These are phyloP conservation scores for Calidris pugnax DNA, from an alignment of 2,113 vertebrate genomes.

Conservation along the genomic window DNA sequence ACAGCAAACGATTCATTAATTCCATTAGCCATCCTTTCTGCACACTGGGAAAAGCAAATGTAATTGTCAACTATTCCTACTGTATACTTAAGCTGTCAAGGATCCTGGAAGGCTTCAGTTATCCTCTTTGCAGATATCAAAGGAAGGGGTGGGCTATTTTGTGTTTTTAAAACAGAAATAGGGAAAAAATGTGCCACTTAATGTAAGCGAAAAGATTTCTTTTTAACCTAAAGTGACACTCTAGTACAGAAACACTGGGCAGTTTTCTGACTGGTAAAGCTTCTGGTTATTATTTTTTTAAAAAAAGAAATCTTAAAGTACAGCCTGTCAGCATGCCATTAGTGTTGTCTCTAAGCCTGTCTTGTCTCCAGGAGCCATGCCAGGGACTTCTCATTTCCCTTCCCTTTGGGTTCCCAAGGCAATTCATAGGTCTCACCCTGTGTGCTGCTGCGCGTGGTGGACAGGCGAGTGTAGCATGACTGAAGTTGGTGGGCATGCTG, in stretches of 20 bases:
- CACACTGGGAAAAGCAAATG: slow-evolving; percentile 26
- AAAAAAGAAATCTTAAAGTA: neutral
- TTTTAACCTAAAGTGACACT: slow-evolving; percentile 32
- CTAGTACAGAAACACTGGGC: neutral
- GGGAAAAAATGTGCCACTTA: neutral
- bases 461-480: neutral
- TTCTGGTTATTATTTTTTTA: neutral
- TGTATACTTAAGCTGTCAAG: slow-evolving; percentile 62
- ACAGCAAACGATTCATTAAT: slow-evolving; percentile 55
- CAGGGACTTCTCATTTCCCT: neutral
- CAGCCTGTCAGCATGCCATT: neutral
- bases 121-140: slow-evolving; percentile 38
- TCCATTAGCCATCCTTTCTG: slow-evolving; percentile 52
- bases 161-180: slow-evolving; percentile 34
- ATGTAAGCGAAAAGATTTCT: slow-evolving; percentile 10
- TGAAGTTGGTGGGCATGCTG: neutral
- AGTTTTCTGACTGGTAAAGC: slow-evolving; percentile 19
- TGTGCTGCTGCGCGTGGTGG: neutral
- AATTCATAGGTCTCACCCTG: neutral
- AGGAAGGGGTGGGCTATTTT: slow-evolving; percentile 39
- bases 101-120: slow-evolving; percentile 54
- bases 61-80: slow-evolving; percentile 49
- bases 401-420: neutral
- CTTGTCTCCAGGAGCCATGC: neutral
- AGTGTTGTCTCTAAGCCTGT: neutral